Evolutionary conservation across 2,888 invertebrate species (phyloP), one percentile per base, ranked within the genome.

Genomic region (Yponomeuta cagnagella): DNA sequence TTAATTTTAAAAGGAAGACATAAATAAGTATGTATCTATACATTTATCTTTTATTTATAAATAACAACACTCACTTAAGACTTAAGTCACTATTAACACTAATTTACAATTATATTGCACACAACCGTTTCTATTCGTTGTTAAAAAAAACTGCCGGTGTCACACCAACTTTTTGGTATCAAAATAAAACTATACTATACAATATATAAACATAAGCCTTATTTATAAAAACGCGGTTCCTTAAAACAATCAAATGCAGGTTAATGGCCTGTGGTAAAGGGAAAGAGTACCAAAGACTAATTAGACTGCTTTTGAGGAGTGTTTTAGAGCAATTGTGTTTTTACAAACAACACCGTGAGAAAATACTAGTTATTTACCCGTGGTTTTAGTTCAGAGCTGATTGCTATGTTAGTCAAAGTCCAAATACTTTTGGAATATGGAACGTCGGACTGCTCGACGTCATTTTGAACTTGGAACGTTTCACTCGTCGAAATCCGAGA

Each of bases 401-500:
- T 58, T 58, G 52, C 52, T 15, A 15, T 58, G 52, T 58, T 58
- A 58, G 52, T 58, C 52, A 58, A 58, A 58, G 52, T 58, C 52
- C 52, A 58, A 58, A 58, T 58, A 15, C 15, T 58, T 58, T 15
- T 52, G 2, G 10, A 52, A 52, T 12, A 8, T 52, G 52, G 52
- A 52, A 91, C 91, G 73, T 91, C 91, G 77, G 90, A 90, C 73
- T 91, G 92, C 37, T 82, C 81, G 73, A 92, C 83, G 74, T 92
- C 92, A 75, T 89, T 92, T 52, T 58, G 52, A 58, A 58, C 12
- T 58, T 15, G 15, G 52, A 58, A 58, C 15, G 52, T 15, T 75
- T 84, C 86, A 91, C 74, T 92, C 91, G 73, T 91, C 91, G 77
- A 90, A 90, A 73, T 91, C 92, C 37, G 82, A 81, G 73, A 92